Conservation (phyloP, 2,113 vertebrate species). For the Petrocephalus zakoni region DNA sequence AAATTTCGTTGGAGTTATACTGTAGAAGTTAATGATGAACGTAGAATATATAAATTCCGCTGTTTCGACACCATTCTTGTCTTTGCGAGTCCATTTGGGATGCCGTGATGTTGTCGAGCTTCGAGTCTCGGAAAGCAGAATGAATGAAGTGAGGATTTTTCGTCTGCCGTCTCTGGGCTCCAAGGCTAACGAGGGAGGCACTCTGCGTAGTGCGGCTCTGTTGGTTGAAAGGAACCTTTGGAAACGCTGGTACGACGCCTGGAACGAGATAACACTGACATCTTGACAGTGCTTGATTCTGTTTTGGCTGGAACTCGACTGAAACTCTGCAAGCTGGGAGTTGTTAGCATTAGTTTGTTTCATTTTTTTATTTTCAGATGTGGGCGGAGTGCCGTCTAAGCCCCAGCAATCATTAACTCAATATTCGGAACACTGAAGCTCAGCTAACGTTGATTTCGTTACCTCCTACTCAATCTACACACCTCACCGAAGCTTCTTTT, state of each 20-base stretch:
- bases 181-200: neutral
- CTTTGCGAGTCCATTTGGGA: neutral
- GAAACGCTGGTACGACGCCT: neutral
- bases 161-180: neutral
- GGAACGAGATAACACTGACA: conserved; percentile 1
- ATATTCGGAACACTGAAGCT: neutral
- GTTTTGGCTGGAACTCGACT: neutral
- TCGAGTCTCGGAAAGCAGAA: neutral
- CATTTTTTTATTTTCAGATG: neutral
- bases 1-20: neutral
- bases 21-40: neutral
- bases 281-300: neutral
- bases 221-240: neutral
- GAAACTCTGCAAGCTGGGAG: conserved; percentile 4
- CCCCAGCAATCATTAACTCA: neutral
- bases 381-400: neutral
- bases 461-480: neutral
- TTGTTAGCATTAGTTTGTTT: neutral
- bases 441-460: neutral
- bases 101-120: neutral
- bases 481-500: neutral
- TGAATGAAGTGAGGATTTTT: neutral
- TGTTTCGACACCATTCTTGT: neutral
- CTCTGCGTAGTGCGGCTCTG: neutral
- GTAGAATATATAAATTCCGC: neutral